Conservation (phyloP, 2,888 invertebrate species). For the Drosophila lacicola region DNA sequence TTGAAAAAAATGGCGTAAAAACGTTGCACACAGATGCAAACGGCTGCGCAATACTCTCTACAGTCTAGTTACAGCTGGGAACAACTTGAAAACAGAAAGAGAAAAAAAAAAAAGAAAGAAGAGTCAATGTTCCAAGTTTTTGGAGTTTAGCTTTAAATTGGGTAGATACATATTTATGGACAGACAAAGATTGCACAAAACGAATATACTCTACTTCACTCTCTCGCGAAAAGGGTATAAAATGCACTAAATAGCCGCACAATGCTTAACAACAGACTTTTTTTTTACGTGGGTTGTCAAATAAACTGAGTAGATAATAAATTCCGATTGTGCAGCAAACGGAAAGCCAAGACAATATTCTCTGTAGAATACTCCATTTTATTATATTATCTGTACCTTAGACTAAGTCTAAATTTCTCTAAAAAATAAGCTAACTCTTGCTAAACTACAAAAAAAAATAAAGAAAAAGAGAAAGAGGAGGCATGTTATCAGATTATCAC, state of each 20-base stretch:
- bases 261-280: background rate
- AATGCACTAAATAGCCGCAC: background rate
- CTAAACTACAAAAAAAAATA: background rate
- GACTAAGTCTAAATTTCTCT: too few species aligned
- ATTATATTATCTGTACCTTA: too few species aligned
- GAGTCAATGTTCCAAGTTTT: too few species aligned
- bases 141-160: too few species aligned
- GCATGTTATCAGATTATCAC: background rate
- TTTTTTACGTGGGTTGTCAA: background rate
- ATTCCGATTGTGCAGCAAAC: background rate
- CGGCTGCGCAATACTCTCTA: background rate
- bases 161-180: too few species aligned
- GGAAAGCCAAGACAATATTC: background rate
- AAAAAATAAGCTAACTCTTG: too few species aligned
- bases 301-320: background rate
- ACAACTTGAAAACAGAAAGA: too few species aligned
- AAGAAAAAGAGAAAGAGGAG: background rate
- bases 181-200: background rate
- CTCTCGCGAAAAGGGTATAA: background rate
- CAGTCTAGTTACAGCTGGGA: background rate
- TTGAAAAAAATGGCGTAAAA: background rate
- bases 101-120: too few species aligned
- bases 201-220: background rate
- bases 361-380: background rate
- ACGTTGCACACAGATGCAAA: conserved; percentile 1